Evolutionary conservation across 2,888 invertebrate genomes (phyloP).

Genomic region (Trisateles emortualis): DNA sequence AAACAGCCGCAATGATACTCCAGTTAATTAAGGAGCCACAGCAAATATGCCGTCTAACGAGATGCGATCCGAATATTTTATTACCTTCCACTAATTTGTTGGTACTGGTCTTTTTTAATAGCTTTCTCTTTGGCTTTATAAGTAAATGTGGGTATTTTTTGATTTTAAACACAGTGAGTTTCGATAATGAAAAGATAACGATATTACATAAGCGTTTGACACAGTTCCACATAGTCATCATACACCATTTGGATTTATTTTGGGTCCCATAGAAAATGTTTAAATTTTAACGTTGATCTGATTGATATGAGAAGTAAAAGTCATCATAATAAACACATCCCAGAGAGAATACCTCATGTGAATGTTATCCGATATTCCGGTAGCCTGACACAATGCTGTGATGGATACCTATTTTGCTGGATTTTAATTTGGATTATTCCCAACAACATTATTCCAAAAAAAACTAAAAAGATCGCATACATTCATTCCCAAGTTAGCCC

Average conservation of each 20-base stretch:
- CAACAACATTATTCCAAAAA: too few species aligned
- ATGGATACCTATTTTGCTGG: too few species aligned
- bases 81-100: constrained; percentile 35
- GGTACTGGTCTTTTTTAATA: constrained; percentile 12
- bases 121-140: constrained; percentile 9
- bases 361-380: too few species aligned
- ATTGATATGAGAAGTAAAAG: too few species aligned
- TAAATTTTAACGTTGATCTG: not conserved
- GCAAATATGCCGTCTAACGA: constrained; percentile 63
- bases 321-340: too few species aligned
- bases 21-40: constrained; percentile 69
- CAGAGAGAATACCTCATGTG: too few species aligned
- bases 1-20: constrained; percentile 68
- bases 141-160: constrained; percentile 2
- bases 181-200: not conserved
- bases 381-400: too few species aligned
- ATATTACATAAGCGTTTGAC: not conserved
- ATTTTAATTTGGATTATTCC: too few species aligned
- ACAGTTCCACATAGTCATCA: not conserved
- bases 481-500: too few species aligned
- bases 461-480: too few species aligned
- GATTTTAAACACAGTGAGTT: not conserved
- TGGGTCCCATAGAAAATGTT: not conserved
- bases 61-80: constrained; percentile 61
- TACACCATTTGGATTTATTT: not conserved